Evolutionary conservation across 2,113 vertebrate species (phyloP), one percentile per base, ranked within the genome.

Genomic region (Apistogramma diplotaenia): DNA sequence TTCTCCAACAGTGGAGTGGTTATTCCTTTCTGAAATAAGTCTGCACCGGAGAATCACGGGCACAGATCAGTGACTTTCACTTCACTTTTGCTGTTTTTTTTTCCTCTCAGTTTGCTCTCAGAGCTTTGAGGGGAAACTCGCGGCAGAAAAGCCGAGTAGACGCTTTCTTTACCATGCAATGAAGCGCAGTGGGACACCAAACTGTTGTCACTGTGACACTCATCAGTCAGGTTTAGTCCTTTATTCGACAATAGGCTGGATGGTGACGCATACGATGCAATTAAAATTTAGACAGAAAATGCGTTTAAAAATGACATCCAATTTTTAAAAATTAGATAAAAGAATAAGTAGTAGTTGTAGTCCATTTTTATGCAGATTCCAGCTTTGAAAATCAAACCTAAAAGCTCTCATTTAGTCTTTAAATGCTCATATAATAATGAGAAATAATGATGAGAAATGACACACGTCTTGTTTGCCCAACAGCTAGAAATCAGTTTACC

Each of bases 141-240:
- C 92, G 92, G 92, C 88, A 89, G 79, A 57, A 57, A 83, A 90
- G 79, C 76, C 70, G 71, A 89, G 56, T 79, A 85, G 78, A 78
- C 74, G 15, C 72, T 83, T 83, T 79, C 79, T 87, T 43, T 78
- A 37, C 83, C 53, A 74, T 27, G 72, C 33, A 74, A 25, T 8
- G 33, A 23, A 25, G 72, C 65, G 23, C 62, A 46, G 23, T 67
- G 16, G 40, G 23, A 67, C 40, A 23, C 62, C 62, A 27, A 27
- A 67, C 18, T 11, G 16, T 46, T 67, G 40, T 46, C 23, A 67
- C 62, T 67, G 62, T 19, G 16, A 67, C 40, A 19, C 62, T 16
- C 25, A 40, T 27, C 9, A 46, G 15, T 67, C 27, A 40, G 23
- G 23, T 49, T 67, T 49, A 67, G 23, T 43, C 9, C 15, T 43